Conservation (phyloP, 1,140 invertebrate species). For the Bombus pascuorum region DNA sequence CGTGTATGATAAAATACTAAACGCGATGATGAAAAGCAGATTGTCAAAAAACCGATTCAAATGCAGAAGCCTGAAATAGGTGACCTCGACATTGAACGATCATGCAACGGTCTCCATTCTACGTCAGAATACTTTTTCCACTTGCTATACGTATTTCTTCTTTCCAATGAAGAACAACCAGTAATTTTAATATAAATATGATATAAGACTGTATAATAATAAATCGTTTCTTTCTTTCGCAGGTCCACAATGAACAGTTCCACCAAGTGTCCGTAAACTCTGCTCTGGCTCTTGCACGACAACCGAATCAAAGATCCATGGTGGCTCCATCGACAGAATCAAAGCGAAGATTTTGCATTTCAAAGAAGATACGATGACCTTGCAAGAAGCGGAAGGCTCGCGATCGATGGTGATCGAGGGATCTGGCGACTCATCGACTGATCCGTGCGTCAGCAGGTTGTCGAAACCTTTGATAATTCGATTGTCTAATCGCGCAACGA, state of each 20-base stretch:
- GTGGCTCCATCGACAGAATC: not conserved
- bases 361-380: not conserved
- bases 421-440: slow-evolving; percentile 1
- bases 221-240: not conserved
- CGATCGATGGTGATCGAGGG: not conserved
- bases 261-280: not conserved
- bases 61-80: too few species aligned
- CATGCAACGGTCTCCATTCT: too few species aligned
- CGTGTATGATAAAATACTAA: too few species aligned
- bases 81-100: too few species aligned
- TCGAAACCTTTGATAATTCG: slow-evolving; percentile 8
- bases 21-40: too few species aligned
- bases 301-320: not conserved
- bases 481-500: slow-evolving; percentile 13
- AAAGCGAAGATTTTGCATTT: not conserved
- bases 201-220: not conserved
- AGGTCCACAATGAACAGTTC: not conserved
- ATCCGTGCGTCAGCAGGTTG: too few species aligned
- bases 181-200: too few species aligned
- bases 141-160: too few species aligned
- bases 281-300: too few species aligned
- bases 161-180: too few species aligned
- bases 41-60: too few species aligned
- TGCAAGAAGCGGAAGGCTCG: not conserved
- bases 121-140: too few species aligned